Conservation (phyloP, 2,888 invertebrate species). For the Hydrotaea cyrtoneurina region DNA sequence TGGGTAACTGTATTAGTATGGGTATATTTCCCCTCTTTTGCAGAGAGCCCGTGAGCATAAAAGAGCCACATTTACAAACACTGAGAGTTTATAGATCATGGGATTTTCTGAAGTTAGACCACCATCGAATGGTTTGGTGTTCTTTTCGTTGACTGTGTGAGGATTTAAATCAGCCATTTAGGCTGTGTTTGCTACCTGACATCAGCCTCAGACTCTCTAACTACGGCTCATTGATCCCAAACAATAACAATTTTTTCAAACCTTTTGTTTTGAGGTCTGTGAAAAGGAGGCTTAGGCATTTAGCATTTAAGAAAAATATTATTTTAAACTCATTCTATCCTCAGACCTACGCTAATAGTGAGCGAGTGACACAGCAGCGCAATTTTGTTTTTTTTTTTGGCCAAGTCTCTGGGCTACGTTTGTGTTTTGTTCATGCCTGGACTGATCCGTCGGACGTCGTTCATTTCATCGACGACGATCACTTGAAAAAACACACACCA, state of each 20-base stretch:
- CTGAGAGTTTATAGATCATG: slow-evolving; percentile 35
- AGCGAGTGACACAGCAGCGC: neutral
- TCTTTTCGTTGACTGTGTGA: slow-evolving; percentile 47
- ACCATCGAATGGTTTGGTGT: slow-evolving; percentile 36
- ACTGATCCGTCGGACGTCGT: no score
- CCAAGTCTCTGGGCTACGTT: neutral
- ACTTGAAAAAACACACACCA: slow-evolving; percentile 37
- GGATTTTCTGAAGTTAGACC: slow-evolving; percentile 24
- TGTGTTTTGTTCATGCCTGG: neutral
- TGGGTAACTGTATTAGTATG: slow-evolving; percentile 41
- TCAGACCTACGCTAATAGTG: slow-evolving; percentile 38
- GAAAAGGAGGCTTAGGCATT: slow-evolving; percentile 45
- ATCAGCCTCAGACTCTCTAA: neutral
- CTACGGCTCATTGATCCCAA: neutral
- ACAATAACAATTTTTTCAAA: slow-evolving; percentile 34
- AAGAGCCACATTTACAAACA: neutral
- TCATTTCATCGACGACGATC: neutral
- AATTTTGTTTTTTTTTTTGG: slow-evolving; percentile 6
- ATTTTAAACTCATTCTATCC: slow-evolving; percentile 53
- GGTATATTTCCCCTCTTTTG: slow-evolving; percentile 59
- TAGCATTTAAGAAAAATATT: slow-evolving; percentile 49
- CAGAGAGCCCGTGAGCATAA: slow-evolving; percentile 35
- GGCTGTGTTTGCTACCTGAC: slow-evolving; percentile 52
- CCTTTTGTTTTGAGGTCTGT: slow-evolving; percentile 38
- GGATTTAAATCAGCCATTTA: slow-evolving; percentile 6